Conservation (phyloP, 2,888 invertebrate species). For the Prosapia bicincta region DNA sequence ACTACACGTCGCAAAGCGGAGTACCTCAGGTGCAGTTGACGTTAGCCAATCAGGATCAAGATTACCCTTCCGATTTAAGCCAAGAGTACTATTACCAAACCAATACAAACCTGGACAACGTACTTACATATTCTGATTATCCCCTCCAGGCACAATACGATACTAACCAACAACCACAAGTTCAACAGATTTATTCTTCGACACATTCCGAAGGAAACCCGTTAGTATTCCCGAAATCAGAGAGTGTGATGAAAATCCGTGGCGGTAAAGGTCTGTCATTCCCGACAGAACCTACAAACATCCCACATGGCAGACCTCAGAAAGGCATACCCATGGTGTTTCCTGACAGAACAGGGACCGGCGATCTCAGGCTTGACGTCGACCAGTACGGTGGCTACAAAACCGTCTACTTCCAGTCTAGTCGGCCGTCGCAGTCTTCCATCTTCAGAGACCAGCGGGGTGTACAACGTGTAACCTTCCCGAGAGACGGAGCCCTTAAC, state of each 20-base stretch:
- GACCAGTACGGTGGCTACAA: constrained; percentile 32
- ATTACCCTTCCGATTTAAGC: background rate
- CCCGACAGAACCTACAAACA: constrained; percentile 19
- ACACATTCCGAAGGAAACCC: background rate
- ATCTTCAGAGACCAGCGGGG: constrained; percentile 15
- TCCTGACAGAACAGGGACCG: constrained; percentile 42
- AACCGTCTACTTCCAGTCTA: constrained; percentile 22
- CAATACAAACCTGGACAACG: background rate
- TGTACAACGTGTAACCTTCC: constrained; percentile 1
- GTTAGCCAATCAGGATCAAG: background rate
- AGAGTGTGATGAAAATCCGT: constrained; percentile 3
- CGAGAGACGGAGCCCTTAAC: background rate
- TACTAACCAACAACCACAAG: background rate
- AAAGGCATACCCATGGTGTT: constrained; percentile 32
- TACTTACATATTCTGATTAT: background rate
- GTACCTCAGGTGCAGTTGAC: background rate
- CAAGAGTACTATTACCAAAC: background rate
- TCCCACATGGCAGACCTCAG: background rate
- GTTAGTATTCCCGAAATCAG: constrained; percentile 17
- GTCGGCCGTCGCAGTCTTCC: background rate
- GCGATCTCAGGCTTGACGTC: constrained; percentile 39
- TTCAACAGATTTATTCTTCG: too few relatives aligned
- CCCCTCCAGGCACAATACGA: background rate
- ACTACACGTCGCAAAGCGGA: constrained; percentile 13
- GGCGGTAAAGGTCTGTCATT: constrained; percentile 28